Evolutionary conservation across 2,888 invertebrate genomes (phyloP), one percentile per base, ranked within the genome.

Genomic region (Eremobia ochroleuca): DNA sequence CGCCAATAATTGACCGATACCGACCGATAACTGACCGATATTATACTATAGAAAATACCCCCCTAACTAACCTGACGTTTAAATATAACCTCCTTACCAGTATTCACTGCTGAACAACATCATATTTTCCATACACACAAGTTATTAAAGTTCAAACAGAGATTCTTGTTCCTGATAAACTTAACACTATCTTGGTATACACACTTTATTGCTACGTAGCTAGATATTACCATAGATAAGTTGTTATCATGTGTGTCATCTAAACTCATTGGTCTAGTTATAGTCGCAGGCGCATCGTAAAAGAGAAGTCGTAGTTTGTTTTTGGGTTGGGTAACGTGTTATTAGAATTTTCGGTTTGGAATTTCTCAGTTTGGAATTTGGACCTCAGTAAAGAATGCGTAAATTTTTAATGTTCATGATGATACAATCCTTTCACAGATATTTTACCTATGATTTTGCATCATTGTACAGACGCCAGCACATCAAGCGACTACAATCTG

Each of bases 151-250:
- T 66, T 70, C 69, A 73, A 31, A 15, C 21, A 15, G 15, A 79
- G 85, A 84, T 82, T 70, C 84, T 79, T 79, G 82, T 82, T 61
- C 0, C 4, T 40, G 81, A 82, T 82, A 84, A 84, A 73, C 73
- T 66, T 79, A 70, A 79, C 80, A 84, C 85, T 61, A 73, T 69
- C 64, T 31, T n/a, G 18, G 49, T 15, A 21, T 6, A 65, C 21
- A 43, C 40, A 61, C 55, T 73, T 73, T 73, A 83, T 40, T n/a
- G 34, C 25, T 61, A 18, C 65, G 31, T 34, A 34, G 2, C 40
- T 28, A 43, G 83, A 83, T 81, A n/a, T 58, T 52, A 37, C 3
- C 18, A 40, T 43, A 78, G 62, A 83, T 78, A 68, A 49, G 31
- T 18, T 40, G 8, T 11, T 79, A 78, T 59, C 52, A 34, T 64